These are phyloP conservation scores for Pachyrhynchus sulphureomaculatus DNA, from an alignment of 1,140 invertebrate genomes.

Conservation along the genomic window DNA sequence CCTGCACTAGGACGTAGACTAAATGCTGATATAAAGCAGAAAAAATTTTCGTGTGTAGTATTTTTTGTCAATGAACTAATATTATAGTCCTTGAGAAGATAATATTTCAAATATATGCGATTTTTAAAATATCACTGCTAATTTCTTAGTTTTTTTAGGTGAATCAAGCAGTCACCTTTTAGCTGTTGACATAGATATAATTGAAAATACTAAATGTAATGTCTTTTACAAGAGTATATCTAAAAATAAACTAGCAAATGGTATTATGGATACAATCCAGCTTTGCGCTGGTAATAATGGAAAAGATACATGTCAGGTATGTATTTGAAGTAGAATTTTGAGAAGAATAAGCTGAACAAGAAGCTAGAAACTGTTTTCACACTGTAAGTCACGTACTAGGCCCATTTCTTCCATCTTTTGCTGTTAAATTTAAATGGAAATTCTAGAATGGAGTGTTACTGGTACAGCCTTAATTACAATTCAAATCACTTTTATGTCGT, in stretches of 20 bases:
- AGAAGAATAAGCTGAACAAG: not conserved
- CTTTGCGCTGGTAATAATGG: slow-evolving; percentile 9
- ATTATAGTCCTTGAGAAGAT: too few relatives aligned
- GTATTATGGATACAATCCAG: slow-evolving; percentile 36
- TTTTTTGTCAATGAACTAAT: too few relatives aligned
- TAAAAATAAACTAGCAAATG: slow-evolving; percentile 11
- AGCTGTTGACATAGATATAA: slow-evolving; percentile 29
- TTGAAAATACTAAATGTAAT: slow-evolving; percentile 34
- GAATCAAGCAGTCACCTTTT: slow-evolving; percentile 36
- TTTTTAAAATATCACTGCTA: too few relatives aligned
- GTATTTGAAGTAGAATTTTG: not conserved
- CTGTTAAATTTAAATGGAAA: too few relatives aligned
- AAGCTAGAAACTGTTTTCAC: not conserved
- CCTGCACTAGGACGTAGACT: too few relatives aligned
- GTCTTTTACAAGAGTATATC: slow-evolving; percentile 5
- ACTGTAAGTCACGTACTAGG: not conserved
- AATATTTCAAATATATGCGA: too few relatives aligned
- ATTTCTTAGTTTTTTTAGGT: not conserved
- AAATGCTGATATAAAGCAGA: too few relatives aligned
- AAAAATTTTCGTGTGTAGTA: too few relatives aligned
- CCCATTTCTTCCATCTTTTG: too few relatives aligned
- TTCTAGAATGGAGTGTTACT: too few relatives aligned
- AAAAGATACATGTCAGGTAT: slow-evolving; percentile 39
- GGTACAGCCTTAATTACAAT: too few relatives aligned
- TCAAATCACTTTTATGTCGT: too few relatives aligned